Evolutionary conservation across 2,113 vertebrate species (phyloP), one percentile per base, ranked within the genome.

Genomic region (Alces alces): DNA sequence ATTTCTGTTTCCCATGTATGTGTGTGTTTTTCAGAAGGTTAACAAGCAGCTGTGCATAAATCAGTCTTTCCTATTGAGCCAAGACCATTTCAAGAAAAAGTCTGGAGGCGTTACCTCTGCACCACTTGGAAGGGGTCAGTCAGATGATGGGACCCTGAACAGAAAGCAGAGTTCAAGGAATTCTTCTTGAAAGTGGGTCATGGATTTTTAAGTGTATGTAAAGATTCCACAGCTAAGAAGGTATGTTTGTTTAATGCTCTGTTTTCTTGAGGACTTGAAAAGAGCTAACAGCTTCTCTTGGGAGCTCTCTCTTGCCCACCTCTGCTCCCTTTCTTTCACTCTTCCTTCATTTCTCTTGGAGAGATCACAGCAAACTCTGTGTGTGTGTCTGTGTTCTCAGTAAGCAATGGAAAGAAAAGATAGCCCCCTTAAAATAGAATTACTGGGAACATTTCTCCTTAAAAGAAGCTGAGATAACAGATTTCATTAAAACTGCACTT

Each of bases 401-500:
- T 93, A 85, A 97, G 95, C 55, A 96, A 61, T 54, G 33, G 36
- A 95, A 97, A 95, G 33, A 96, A 98, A 98, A 91, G 0, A 93
- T 60, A 96, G 54, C 23, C 97, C n/a, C 36, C 92, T 95, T 97
- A 76, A 98, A 96, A 92, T 92, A 95, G 45, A 97, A 97, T 96
- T n/a, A 97, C 95, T 96, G 83, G 50, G 8, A 8, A 95, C 92
- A 86, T 84, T 95, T 45, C 25, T 86, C 27, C 33, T 95, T 96
- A 39, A 93, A 97, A 97, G 97, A 95, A 98, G 50, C 92, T 93
- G 93, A 98, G 52, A 45, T 96, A 98, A 93, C 86, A 79, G 89
- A 87, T 97, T 98, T 98, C 70, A 94, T 57, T 96, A 93, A 84
- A 58, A 30, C 10, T 55, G 6, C 78, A 30, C 73, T 97, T 96